A percentile compares a stretch with the other conserved stretches of the same genome.
Evolutionary conservation across 2,888 invertebrate species (phyloP).

Genomic region (Ormyrus rosae): DNA sequence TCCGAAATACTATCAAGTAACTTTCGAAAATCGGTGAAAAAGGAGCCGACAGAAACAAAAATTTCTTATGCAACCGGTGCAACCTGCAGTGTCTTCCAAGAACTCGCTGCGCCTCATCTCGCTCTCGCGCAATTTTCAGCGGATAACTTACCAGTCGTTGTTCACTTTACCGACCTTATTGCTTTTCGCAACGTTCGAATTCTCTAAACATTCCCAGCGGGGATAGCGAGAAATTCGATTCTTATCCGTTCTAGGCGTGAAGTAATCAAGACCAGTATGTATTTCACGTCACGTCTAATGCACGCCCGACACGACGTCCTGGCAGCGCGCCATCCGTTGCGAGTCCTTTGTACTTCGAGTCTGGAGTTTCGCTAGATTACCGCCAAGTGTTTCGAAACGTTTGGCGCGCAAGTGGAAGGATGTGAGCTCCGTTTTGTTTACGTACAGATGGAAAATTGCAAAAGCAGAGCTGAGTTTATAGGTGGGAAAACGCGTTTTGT

Average conservation of each 20-base stretch:
- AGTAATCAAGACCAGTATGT: too few relatives aligned
- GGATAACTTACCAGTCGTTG: conserved; percentile 46
- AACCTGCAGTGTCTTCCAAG: neutral
- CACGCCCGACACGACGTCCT: neutral
- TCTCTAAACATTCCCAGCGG: neutral
- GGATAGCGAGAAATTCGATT: too few relatives aligned
- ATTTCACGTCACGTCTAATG: neutral
- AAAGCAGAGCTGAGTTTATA: too few relatives aligned
- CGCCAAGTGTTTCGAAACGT: too few relatives aligned
- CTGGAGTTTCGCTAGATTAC: too few relatives aligned
- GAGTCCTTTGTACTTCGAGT: neutral
- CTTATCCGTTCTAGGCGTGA: too few relatives aligned
- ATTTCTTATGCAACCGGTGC: neutral
- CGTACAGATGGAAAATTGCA: too few relatives aligned
- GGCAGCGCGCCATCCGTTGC: conserved; percentile 2
- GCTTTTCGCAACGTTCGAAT: neutral
- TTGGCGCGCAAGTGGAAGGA: too few relatives aligned
- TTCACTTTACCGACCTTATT: conserved; percentile 29
- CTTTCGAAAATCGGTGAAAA: neutral
- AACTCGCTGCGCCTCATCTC: neutral
- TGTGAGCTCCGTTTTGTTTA: too few relatives aligned
- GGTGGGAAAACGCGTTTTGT: too few relatives aligned
- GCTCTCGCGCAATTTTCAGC: neutral
- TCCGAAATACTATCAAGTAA: neutral
- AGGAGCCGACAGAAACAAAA: neutral